Conservation (phyloP, 2,113 vertebrate species). For the Xerus inauris region DNA sequence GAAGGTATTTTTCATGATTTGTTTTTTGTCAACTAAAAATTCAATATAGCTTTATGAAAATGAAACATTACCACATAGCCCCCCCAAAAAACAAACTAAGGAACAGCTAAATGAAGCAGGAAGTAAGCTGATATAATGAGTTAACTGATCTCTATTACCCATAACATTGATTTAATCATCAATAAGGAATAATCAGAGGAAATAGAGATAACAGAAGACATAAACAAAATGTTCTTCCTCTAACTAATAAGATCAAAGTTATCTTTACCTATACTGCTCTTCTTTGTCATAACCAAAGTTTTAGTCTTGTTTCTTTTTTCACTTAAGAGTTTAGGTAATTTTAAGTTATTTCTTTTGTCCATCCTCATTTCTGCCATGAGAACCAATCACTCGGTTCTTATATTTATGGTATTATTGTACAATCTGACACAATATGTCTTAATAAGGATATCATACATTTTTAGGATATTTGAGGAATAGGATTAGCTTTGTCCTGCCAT, state of each 20-base stretch:
- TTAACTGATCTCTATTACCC: neutral
- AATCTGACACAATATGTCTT: neutral
- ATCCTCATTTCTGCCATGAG: neutral
- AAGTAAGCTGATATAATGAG: neutral
- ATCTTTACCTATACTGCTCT: neutral
- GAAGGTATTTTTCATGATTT: neutral
- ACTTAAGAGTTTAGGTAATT: neutral
- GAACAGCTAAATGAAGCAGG: neutral
- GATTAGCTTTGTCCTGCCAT: neutral
- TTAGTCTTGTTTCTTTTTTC: neutral
- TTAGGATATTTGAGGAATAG: neutral
- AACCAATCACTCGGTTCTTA: neutral
- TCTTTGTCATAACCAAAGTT: neutral
- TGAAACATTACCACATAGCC: neutral
- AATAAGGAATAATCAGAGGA: neutral
- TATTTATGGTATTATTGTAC: neutral
- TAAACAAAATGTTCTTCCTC: slow-evolving; percentile 21
- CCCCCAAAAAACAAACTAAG: neutral
- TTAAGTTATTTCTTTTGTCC: neutral
- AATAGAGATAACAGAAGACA: neutral
- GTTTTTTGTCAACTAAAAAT: neutral
- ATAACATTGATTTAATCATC: neutral
- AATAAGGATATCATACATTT: neutral
- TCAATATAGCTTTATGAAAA: slow-evolving; percentile 4
- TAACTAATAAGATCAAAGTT: neutral